Evolutionary conservation across 2,113 vertebrate genomes (phyloP).

Genomic region (Tamias sibiricus): DNA sequence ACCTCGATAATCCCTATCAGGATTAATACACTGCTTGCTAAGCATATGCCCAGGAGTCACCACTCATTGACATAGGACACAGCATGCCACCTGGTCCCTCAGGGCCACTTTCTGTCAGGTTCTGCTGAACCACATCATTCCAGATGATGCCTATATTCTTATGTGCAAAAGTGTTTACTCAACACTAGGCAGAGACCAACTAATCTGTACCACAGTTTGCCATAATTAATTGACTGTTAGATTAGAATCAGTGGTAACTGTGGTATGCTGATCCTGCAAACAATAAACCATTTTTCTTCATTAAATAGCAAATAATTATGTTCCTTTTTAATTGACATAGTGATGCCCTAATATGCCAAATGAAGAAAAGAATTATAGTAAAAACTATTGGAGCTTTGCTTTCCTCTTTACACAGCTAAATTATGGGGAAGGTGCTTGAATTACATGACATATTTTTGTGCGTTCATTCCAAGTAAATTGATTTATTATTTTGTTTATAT

Average conservation of each 20-base stretch:
- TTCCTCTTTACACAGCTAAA: neutral
- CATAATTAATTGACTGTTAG: neutral
- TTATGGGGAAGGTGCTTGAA: neutral
- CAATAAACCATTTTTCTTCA: neutral
- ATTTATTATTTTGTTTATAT: neutral
- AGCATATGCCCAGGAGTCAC: neutral
- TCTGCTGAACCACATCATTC: neutral
- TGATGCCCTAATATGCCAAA: neutral
- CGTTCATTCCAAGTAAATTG: neutral
- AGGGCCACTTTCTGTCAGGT: neutral
- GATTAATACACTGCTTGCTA: neutral
- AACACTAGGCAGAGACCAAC: too few species aligned
- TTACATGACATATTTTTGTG: neutral
- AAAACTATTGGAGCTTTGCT: neutral
- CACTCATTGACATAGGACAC: too few species aligned
- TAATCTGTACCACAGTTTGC: neutral
- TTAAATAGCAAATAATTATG: neutral
- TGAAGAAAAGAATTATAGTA: neutral
- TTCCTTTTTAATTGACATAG: neutral
- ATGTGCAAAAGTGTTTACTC: neutral
- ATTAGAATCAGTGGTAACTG: neutral
- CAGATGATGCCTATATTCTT: neutral
- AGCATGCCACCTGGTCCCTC: too few species aligned
- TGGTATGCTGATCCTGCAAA: neutral
- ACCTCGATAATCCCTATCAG: too few species aligned